Evolutionary conservation across 2,888 invertebrate genomes (phyloP).

Genomic region (Drosophila mettleri): DNA sequence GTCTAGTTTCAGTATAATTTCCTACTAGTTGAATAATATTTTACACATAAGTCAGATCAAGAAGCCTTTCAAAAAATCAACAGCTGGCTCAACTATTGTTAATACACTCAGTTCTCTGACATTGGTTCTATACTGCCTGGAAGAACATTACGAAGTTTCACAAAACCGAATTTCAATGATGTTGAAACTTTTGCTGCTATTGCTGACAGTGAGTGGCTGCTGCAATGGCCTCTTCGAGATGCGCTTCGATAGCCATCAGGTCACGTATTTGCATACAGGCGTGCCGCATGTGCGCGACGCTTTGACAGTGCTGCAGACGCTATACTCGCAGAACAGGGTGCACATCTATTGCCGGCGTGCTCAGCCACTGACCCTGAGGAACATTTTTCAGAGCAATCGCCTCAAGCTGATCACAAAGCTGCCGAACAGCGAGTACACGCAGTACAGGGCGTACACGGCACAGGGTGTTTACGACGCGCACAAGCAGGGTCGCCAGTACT

Average conservation of each 20-base stretch:
- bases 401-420: slow-evolving; percentile 20
- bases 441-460: slow-evolving; percentile 42
- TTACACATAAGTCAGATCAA: too few species aligned
- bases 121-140: too few species aligned
- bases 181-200: background rate
- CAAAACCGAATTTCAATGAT: background rate
- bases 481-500: background rate
- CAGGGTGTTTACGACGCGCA: slow-evolving; percentile 16
- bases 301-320: slow-evolving; percentile 3
- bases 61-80: too few species aligned
- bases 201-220: background rate
- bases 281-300: slow-evolving; percentile 11
- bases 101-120: too few species aligned
- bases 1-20: too few species aligned
- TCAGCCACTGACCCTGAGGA: slow-evolving; percentile 1
- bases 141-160: background rate
- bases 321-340: slow-evolving; percentile 19
- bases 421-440: slow-evolving; percentile 15
- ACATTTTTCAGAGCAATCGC: slow-evolving; percentile 43
- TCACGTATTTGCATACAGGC: slow-evolving; percentile 19
- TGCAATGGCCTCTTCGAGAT: background rate
- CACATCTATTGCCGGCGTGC: slow-evolving; percentile 46
- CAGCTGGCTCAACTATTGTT: too few species aligned
- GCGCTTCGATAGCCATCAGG: background rate
- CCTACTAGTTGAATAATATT: too few species aligned